Evolutionary conservation across 2,113 vertebrate genomes (phyloP), one percentile per base, ranked within the genome.

Genomic region (Puffinus mauretanicus): DNA sequence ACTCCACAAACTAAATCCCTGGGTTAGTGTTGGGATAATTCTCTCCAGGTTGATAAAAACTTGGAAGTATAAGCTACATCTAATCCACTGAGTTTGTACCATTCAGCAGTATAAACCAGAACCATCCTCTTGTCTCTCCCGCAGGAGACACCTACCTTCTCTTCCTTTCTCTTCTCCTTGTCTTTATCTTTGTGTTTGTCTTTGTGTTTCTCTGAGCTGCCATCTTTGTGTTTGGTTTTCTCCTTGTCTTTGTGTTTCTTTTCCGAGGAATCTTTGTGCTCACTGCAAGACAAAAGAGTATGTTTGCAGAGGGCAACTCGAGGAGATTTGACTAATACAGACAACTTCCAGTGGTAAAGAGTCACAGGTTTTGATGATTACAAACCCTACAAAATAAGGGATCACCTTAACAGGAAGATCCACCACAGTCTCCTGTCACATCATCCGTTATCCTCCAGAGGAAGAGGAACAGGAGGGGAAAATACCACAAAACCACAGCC

Each of bases 241-340:
- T 98, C 98, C 94, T 98, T 99, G 85, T 99, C 99, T 98, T 98
- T 98, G 97, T 99, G 99, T 98, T 99, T 99, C 98, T 99, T 99
- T 98, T 99, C 99, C 42, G 98, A 98, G 95, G 98, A 98, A 96
- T 99, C 99, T 98, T 98, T 99, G 98, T 99, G 98, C 97, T 99
- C 99, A 87, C 99, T 99, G 98, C 72, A 98, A 97, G 93, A 97
- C 51, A 97, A 76, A 84, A 97, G 51, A 71, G 67, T 34, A 66
- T 67, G 77, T 91, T 94, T 82, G 97, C 57, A 95, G 67, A 88
- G 87, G 80, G 65, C 38, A 86, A 96, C 70, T 76, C 71, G 5
- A 92, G 80, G 57, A 90, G 44, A 62, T 82, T 73, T 65, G 71
- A 83, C 79, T 66, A 86, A 86, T 2, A 82, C 67, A 84, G 75